These are phyloP conservation scores for Philereme vetulata DNA, from an alignment of 2,888 invertebrate genomes.

Conservation along the genomic window DNA sequence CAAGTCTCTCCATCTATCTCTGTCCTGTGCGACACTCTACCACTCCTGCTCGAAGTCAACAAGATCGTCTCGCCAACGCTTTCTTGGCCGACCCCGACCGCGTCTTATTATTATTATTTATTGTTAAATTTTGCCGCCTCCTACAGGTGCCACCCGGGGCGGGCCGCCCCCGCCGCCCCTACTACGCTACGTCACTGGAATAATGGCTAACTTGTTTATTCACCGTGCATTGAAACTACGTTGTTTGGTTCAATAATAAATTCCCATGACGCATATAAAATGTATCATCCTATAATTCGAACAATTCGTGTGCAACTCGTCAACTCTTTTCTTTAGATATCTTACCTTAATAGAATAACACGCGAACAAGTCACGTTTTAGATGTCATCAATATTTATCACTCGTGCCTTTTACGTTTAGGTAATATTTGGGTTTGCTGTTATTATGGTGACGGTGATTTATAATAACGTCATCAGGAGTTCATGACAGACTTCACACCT, in stretches of 20 bases:
- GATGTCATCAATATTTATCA: constrained; percentile 1
- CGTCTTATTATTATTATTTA: too few species aligned
- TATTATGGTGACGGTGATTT: background rate
- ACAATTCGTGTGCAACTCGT: background rate
- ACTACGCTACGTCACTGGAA: too few species aligned
- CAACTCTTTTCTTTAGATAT: too few species aligned
- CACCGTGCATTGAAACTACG: background rate
- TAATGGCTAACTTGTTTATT: too few species aligned
- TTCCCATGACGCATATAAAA: background rate
- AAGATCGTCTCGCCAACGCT: too few species aligned
- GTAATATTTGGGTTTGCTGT: constrained; percentile 1
- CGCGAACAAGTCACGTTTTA: constrained; percentile 6
- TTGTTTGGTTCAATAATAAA: background rate
- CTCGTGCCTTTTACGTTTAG: constrained; percentile 2
- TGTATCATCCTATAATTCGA: background rate
- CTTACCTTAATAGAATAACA: background rate
- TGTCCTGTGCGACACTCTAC: too few species aligned
- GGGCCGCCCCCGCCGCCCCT: too few species aligned
- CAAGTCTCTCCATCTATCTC: too few species aligned
- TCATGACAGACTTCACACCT: background rate
- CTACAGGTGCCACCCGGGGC: too few species aligned
- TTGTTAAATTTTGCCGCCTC: too few species aligned
- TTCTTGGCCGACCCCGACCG: too few species aligned
- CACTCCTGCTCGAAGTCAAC: too few species aligned
- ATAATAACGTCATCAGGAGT: background rate